Conservation (phyloP, 1,140 invertebrate genomes). For the Laupala kohalensis region DNA sequence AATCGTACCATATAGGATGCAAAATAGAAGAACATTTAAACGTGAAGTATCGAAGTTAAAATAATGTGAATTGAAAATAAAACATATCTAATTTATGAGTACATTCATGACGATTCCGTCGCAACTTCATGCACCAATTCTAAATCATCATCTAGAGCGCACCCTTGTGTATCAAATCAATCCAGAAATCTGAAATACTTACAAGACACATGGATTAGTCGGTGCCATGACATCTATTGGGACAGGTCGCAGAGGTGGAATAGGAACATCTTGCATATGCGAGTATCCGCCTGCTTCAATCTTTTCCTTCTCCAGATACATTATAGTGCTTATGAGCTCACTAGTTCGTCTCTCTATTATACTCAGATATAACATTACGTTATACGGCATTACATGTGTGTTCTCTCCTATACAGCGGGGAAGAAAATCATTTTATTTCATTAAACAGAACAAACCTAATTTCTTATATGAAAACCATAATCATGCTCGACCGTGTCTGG, state of each 20-base stretch:
- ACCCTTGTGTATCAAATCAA: too few species aligned
- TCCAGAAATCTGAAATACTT: background rate
- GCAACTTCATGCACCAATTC: too few species aligned
- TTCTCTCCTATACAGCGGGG: conserved; percentile 30
- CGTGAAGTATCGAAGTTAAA: background rate
- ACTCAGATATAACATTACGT: conserved; percentile 58
- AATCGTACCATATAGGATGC: too few species aligned
- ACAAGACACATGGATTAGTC: background rate
- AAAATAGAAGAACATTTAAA: too few species aligned
- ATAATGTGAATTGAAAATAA: background rate
- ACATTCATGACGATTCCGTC: too few species aligned
- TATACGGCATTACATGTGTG: conserved; percentile 46
- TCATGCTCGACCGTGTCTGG: too few species aligned
- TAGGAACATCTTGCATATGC: background rate
- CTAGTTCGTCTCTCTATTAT: conserved; percentile 48
- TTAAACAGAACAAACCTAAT: too few species aligned
- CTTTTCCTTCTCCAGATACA: background rate
- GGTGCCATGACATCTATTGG: background rate
- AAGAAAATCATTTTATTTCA: background rate
- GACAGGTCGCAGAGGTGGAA: background rate
- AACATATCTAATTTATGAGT: too few species aligned
- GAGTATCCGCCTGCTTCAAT: too few species aligned
- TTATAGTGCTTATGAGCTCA: conserved; percentile 17
- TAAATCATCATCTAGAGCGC: too few species aligned
- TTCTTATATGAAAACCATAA: too few species aligned